Base-by-base conservation (phyloP, 2,888 invertebrate genomes). In the Plagodis dolabraria region DNA sequence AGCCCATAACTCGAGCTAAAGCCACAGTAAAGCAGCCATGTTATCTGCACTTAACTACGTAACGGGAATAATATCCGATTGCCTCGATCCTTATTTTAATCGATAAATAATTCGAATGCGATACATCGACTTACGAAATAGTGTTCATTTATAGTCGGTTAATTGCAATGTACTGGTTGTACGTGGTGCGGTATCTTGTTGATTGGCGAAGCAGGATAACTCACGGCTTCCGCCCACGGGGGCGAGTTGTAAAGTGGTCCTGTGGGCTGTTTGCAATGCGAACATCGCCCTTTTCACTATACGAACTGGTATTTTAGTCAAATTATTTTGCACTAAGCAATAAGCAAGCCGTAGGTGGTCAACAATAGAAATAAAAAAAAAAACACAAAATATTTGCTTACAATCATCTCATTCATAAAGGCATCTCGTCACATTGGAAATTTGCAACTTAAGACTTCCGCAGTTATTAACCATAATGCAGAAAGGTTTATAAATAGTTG, bases 151-250 rank as follows among this genome's bases (percentile, higher is more conserved):
- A 59, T 51, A 47, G 54, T n/a, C 33, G 7, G 54, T 50, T 55
- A 60, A 46, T 50, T 65, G 59, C 49, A 59, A 65, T 68, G 54
- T 67, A 53, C 58, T 63, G 40, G 40, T 59, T 64, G 57, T 61
- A 69, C 63, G 57, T 61, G 68, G 61, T 63, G 70, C 70, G 75
- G 70, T 80, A 80, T 82, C 80, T 65, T 67, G 71, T 71, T 79
- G 68, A 72, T 75, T 79, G 76, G 66, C 65, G 71, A 71, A 72
- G 73, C 70, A 69, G 80, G 79, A 82, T 84, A 85, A 80, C 75
- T 83, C 75, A 65, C 63, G 64, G 65, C 76, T 82, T 86, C 84
- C 85, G 67, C 88, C 88, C 77, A 88, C 89, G 74, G 56, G 36
- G 46, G 46, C 50, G 43, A 50, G 47, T 52, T 44, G 57, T 45